These are phyloP conservation scores for Melipona beecheii DNA, from an alignment of 2,888 invertebrate genomes.

Conservation along the genomic window DNA sequence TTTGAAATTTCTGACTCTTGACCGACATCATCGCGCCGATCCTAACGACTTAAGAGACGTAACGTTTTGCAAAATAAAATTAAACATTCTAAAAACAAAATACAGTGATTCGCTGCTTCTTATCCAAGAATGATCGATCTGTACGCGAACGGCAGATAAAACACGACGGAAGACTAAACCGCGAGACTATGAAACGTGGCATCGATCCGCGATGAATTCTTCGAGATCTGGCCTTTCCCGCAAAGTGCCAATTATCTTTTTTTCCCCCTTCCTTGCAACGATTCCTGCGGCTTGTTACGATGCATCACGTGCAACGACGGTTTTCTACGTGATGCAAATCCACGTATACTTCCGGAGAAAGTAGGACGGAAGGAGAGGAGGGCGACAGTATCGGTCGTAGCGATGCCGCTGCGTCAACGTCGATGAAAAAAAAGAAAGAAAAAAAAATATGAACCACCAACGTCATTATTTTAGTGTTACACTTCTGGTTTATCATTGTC, in stretches of 20 bases:
- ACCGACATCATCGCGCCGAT: too few species aligned
- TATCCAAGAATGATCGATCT: not conserved
- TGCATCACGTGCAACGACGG: constrained; percentile 50
- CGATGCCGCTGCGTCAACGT: constrained; percentile 23
- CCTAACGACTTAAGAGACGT: too few species aligned
- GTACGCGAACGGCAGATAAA: not conserved
- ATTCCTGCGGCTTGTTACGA: constrained; percentile 55
- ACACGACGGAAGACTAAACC: not conserved
- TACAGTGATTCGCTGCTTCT: too few species aligned
- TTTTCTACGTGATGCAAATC: constrained; percentile 59
- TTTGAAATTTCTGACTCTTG: too few species aligned
- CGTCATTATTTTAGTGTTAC: not conserved
- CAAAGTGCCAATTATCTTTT: constrained; percentile 51
- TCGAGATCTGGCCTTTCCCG: not conserved
- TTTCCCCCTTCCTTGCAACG: constrained; percentile 5
- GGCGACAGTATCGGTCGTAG: constrained; percentile 50
- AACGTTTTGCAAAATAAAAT: too few species aligned
- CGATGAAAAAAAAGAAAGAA: constrained; percentile 5
- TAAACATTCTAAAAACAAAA: too few species aligned
- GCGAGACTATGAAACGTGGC: not conserved
- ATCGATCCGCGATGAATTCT: not conserved
- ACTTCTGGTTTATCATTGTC: not conserved
- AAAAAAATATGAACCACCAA: not conserved
- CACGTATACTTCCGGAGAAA: constrained; percentile 59
- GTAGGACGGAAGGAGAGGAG: constrained; percentile 60